phyloP scores from a whole-genome alignment of 2,797 vertebrate species.

The Takifugu rubripes region DNA sequence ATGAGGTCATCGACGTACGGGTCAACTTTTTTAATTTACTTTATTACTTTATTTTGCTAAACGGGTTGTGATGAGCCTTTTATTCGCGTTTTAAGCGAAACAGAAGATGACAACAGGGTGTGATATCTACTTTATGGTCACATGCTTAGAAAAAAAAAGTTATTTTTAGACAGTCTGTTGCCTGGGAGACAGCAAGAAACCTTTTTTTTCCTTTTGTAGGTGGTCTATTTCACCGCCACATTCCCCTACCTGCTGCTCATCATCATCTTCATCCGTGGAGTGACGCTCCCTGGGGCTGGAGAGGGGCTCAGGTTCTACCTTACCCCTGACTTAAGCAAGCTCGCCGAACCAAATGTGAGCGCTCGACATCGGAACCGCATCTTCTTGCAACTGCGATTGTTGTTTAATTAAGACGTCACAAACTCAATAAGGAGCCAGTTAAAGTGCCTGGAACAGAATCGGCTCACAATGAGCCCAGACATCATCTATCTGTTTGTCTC shows the following conservation, averaged over 20 bases:
- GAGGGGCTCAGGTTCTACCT: slow-evolving; percentile 85
- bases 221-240: slow-evolving; percentile 91
- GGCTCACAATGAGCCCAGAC: not conserved
- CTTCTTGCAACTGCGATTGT: not conserved
- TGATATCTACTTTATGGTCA: no score
- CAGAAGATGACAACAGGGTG: no score
- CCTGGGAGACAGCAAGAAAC: not conserved
- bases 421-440: not conserved
- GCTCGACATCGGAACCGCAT: not conserved
- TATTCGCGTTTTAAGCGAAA: no score
- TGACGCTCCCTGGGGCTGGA: slow-evolving; percentile 83
- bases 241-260: slow-evolving; percentile 89
- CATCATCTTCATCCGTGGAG: slow-evolving; percentile 84
- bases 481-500: not conserved
- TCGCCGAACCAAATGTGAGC: slow-evolving; percentile 78
- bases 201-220: slow-evolving; percentile 67
- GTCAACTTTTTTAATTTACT: no score
- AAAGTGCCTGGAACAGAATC: not conserved
- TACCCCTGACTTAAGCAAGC: slow-evolving; percentile 72
- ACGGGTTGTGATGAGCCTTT: no score
- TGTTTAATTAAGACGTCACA: not conserved
- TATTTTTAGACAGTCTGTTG: not conserved
- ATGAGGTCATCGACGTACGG: no score
- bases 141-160: no score
- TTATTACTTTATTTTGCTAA: no score